These are phyloP conservation scores for Zosterops pallidus DNA, from an alignment of 2,113 vertebrate species.

Conservation along the genomic window DNA sequence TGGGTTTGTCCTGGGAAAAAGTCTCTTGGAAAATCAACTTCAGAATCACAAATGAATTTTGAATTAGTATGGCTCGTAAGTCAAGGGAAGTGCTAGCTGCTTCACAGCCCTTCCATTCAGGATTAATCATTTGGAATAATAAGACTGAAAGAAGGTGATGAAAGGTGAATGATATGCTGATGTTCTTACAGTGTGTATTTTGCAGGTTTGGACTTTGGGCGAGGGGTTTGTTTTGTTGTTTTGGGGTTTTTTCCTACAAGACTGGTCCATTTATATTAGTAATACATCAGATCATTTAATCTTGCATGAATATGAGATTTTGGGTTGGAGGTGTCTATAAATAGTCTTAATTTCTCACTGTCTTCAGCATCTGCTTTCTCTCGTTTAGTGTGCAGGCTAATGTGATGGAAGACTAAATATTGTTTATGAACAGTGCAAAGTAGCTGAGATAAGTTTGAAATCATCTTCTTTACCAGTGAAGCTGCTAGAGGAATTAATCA, in stretches of 20 bases:
- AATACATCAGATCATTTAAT: neutral
- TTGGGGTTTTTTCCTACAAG: neutral
- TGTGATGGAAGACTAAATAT: neutral
- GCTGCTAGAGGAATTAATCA: neutral
- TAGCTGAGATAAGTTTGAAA: neutral
- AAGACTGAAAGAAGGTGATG: neutral
- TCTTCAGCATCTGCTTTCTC: neutral
- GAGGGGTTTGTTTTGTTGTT: neutral
- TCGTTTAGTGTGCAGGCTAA: neutral
- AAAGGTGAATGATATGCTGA: neutral
- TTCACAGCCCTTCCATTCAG: neutral
- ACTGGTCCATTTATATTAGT: neutral
- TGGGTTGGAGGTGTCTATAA: neutral
- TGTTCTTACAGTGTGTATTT: neutral
- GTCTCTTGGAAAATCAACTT: neutral
- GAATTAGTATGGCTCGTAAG: neutral
- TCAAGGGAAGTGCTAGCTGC: neutral
- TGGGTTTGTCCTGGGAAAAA: neutral
- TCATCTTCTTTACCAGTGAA: neutral
- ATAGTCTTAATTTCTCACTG: neutral
- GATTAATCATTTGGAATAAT: neutral
- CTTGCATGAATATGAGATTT: neutral
- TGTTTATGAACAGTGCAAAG: neutral
- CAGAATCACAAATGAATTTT: neutral
- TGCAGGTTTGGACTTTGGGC: neutral